Percentiles rank a stretch among this genome's conserved stretches.
These are phyloP conservation scores for Margaritifera margaritifera DNA, from an alignment of 2,888 invertebrate genomes.

Conservation along the genomic window DNA sequence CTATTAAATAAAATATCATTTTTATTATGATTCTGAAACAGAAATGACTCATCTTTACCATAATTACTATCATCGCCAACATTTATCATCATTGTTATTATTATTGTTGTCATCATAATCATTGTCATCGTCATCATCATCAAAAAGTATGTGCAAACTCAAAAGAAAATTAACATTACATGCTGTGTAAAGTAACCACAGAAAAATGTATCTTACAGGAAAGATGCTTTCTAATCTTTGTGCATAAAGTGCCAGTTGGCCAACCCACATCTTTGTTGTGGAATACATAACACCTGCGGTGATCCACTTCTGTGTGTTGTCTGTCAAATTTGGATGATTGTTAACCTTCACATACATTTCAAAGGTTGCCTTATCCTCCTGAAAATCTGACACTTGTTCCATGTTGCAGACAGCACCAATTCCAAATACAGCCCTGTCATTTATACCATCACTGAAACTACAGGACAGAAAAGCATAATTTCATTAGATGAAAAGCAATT, in stretches of 20 bases:
- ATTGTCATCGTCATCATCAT: too few species aligned
- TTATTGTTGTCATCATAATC: too few species aligned
- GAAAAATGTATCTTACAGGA: slow-evolving; percentile 12
- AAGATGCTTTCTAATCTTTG: slow-evolving; percentile 12
- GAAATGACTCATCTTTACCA: too few species aligned
- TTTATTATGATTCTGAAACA: too few species aligned
- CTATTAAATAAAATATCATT: too few species aligned
- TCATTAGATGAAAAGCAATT: too few species aligned
- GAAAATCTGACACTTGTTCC: slow-evolving; percentile 17
- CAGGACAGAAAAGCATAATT: slow-evolving; percentile 1
- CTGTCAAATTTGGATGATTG: slow-evolving; percentile 25
- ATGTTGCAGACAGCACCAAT: slow-evolving; percentile 49
- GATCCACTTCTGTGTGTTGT: slow-evolving; percentile 34
- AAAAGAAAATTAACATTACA: not conserved
- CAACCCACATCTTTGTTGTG: slow-evolving; percentile 46
- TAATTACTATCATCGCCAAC: too few species aligned
- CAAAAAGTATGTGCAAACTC: not conserved
- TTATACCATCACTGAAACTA: slow-evolving; percentile 35
- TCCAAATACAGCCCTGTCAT: slow-evolving; percentile 45
- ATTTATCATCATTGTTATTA: too few species aligned
- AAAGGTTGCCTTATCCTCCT: slow-evolving; percentile 43
- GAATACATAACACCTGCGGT: slow-evolving; percentile 51
- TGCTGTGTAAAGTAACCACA: not conserved
- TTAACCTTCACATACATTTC: slow-evolving; percentile 40
- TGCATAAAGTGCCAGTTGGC: slow-evolving; percentile 35